A percentile compares a stretch with the other conserved stretches of the same genome.
Evolutionary conservation across 1,140 invertebrate species (phyloP).

Genomic region (Drosophila sp.): DNA sequence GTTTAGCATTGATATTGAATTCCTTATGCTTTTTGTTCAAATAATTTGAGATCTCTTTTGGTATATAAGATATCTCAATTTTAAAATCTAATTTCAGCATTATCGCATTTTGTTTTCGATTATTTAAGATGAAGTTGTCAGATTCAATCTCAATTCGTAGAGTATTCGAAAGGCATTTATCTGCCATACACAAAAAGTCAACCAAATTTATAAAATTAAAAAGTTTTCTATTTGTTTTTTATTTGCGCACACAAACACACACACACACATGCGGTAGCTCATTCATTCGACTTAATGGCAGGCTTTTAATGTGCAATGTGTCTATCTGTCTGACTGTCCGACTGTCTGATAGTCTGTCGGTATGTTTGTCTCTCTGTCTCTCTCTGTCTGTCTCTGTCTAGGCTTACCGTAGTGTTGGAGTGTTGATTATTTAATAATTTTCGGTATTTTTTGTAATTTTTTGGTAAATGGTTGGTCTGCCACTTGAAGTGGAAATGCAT

Average conservation of each 20-base stretch:
- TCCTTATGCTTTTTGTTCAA: too few relatives aligned
- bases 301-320: constrained; percentile 70
- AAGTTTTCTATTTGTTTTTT: constrained; percentile 37
- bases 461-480: constrained; percentile 27
- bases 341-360: neutral
- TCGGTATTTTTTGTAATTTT: constrained; percentile 2
- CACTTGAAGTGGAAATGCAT: constrained; percentile 77
- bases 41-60: too few relatives aligned
- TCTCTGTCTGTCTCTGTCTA: neutral
- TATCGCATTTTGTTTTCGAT: too few relatives aligned
- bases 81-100: too few relatives aligned
- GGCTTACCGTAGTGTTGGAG: constrained; percentile 33
- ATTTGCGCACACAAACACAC: constrained; percentile 35
- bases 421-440: constrained; percentile 80
- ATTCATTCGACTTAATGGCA: constrained; percentile 81
- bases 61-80: too few relatives aligned
- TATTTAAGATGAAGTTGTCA: too few relatives aligned
- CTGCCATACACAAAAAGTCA: neutral
- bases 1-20: too few relatives aligned
- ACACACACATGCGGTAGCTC: constrained; percentile 68
- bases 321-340: neutral
- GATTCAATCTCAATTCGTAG: neutral
- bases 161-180: neutral
- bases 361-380: neutral
- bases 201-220: neutral